Evolutionary conservation across 2,888 invertebrate genomes (phyloP).

Genomic region (Schizotus pectinicornis): DNA sequence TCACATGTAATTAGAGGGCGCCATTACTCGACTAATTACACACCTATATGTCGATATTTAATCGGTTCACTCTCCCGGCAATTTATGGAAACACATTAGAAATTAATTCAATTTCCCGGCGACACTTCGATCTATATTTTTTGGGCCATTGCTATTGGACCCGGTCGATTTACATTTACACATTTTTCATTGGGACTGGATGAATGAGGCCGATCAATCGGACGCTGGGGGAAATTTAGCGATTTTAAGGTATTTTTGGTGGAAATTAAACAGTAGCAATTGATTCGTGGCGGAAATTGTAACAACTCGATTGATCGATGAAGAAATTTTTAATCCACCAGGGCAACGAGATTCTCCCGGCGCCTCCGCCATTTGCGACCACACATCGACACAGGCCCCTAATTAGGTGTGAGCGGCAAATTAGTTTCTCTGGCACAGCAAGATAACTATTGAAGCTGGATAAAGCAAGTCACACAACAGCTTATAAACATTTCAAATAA

Average conservation of each 20-base stretch:
- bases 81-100: conserved; percentile 48
- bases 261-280: background rate
- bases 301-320: too few relatives aligned
- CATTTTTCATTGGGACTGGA: conserved; percentile 39
- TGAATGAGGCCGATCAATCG: conserved; percentile 10
- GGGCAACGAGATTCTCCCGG: too few relatives aligned
- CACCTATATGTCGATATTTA: conserved; percentile 51
- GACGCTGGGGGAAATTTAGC: background rate
- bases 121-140: conserved; percentile 6
- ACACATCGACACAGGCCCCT: too few relatives aligned
- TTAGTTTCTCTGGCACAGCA: too few relatives aligned
- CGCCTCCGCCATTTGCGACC: too few relatives aligned
- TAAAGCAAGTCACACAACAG: too few relatives aligned
- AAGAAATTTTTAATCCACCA: too few relatives aligned
- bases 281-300: background rate
- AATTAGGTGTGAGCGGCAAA: too few relatives aligned
- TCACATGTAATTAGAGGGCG: conserved; percentile 56
- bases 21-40: conserved; percentile 54
- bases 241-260: conserved; percentile 3
- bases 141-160: conserved; percentile 15
- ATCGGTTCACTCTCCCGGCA: conserved; percentile 37
- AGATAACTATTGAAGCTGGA: too few relatives aligned
- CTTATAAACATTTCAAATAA: too few relatives aligned
- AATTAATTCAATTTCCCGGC: conserved; percentile 46
- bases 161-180: conserved; percentile 40